Evolutionary conservation across 2,113 vertebrate genomes (phyloP).

Genomic region (Pagrus major): DNA sequence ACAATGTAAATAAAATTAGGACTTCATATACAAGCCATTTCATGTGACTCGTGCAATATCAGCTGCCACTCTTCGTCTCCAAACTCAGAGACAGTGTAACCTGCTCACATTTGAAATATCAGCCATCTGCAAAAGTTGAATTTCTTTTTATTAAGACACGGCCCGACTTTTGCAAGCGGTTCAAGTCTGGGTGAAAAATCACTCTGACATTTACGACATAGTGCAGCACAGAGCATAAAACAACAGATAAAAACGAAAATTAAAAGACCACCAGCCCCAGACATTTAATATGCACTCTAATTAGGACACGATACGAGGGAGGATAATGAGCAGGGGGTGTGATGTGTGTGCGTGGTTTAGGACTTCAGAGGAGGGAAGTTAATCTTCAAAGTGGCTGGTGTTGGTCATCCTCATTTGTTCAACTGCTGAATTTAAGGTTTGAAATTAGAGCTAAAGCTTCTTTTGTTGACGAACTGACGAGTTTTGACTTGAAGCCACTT

Average conservation of each 20-base stretch:
- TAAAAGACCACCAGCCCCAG: constrained; percentile 1
- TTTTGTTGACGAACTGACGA: constrained; percentile 14
- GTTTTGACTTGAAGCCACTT: neutral
- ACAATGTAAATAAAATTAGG: neutral
- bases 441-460: neutral
- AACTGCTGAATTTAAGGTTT: neutral
- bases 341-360: neutral
- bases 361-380: neutral
- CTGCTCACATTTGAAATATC: constrained; percentile 6
- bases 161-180: neutral
- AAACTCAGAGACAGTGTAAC: constrained; percentile 2
- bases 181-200: constrained; percentile 17
- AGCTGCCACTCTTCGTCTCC: neutral
- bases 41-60: neutral
- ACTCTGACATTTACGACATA: constrained; percentile 42
- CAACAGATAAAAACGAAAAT: neutral
- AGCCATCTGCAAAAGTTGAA: neutral
- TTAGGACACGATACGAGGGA: constrained; percentile 9
- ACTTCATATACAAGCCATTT: neutral
- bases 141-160: constrained; percentile 8
- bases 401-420: constrained; percentile 1
- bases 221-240: constrained; percentile 20
- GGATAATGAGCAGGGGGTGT: constrained; percentile 17
- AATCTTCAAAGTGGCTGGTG: constrained; percentile 12
- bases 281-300: constrained; percentile 26